Evolutionary conservation across 2,797 vertebrate species (phyloP).

Genomic region (Hyperoplus immaculatus): DNA sequence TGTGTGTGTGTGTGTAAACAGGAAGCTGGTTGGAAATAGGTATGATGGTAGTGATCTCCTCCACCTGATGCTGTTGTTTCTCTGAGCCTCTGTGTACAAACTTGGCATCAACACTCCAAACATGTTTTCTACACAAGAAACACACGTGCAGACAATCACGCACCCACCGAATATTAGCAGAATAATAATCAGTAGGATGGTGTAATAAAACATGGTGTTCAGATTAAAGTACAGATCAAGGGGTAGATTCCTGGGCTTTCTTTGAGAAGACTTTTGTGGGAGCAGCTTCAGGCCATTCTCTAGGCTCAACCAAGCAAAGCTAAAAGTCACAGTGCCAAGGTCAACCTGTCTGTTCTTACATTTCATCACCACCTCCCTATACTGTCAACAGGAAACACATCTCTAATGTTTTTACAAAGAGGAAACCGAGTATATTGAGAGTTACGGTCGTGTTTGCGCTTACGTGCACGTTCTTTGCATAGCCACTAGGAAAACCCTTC

Average conservation of each 20-base stretch:
- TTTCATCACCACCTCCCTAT: slow-evolving; percentile 55
- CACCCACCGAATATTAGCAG: slow-evolving; percentile 6
- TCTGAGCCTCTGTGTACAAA: slow-evolving; percentile 61
- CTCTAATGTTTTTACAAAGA: slow-evolving; percentile 21
- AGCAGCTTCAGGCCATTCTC: slow-evolving; percentile 70
- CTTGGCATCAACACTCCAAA: slow-evolving; percentile 38
- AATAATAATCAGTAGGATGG: background rate
- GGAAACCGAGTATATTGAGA: too few relatives aligned
- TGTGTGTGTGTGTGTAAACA: slow-evolving; percentile 8
- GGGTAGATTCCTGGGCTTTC: slow-evolving; percentile 37
- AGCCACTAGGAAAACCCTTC: slow-evolving; percentile 25
- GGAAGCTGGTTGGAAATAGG: background rate
- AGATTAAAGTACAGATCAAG: slow-evolving; percentile 46
- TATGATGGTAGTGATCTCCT: slow-evolving; percentile 6
- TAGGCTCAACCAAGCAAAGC: slow-evolving; percentile 71
- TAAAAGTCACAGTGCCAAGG: slow-evolving; percentile 60
- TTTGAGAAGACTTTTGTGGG: slow-evolving; percentile 53
- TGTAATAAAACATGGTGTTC: slow-evolving; percentile 2
- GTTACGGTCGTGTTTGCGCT: too few relatives aligned
- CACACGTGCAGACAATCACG: background rate
- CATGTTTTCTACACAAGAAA: slow-evolving; percentile 22
- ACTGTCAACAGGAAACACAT: slow-evolving; percentile 53
- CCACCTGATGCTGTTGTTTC: slow-evolving; percentile 39
- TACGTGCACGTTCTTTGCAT: slow-evolving; percentile 12
- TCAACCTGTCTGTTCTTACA: slow-evolving; percentile 65